Evolutionary conservation across 2,113 vertebrate genomes (phyloP).

Genomic region (Megaptera novaeangliae): DNA sequence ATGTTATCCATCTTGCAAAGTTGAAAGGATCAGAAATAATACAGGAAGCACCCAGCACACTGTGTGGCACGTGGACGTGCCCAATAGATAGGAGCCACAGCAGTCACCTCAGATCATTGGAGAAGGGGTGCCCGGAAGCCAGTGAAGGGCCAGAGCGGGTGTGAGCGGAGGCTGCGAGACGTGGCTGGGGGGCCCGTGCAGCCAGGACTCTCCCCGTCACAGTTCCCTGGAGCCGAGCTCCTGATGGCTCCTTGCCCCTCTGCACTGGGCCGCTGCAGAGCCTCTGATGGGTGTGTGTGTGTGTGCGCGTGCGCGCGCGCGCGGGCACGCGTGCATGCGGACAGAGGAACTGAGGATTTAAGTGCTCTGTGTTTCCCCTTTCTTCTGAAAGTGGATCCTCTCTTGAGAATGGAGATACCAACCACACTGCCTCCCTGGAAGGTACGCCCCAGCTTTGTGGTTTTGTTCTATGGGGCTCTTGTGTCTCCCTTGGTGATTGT

Average conservation of each 20-base stretch:
- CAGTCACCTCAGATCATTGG: neutral
- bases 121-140: neutral
- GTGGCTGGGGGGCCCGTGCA: neutral
- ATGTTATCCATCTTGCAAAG: neutral
- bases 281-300: neutral
- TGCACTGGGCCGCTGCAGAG: neutral
- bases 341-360: neutral
- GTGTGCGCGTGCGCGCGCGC: fast-evolving
- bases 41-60: neutral
- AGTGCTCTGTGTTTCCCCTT: neutral
- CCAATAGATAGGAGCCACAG: neutral
- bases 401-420: neutral
- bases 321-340: fast-evolving
- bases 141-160: neutral
- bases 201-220: neutral
- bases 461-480: slow-evolving; percentile 1
- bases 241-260: neutral
- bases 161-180: neutral
- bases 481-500: neutral
- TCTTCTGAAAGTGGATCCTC: slow-evolving; percentile 14
- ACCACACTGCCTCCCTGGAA: neutral
- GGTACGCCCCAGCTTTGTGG: neutral
- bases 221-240: neutral
- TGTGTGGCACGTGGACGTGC: neutral
- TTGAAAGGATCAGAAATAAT: neutral